phyloP scores from a whole-genome alignment of 2,113 vertebrate species.

The Chiloscyllium plagiosum region DNA sequence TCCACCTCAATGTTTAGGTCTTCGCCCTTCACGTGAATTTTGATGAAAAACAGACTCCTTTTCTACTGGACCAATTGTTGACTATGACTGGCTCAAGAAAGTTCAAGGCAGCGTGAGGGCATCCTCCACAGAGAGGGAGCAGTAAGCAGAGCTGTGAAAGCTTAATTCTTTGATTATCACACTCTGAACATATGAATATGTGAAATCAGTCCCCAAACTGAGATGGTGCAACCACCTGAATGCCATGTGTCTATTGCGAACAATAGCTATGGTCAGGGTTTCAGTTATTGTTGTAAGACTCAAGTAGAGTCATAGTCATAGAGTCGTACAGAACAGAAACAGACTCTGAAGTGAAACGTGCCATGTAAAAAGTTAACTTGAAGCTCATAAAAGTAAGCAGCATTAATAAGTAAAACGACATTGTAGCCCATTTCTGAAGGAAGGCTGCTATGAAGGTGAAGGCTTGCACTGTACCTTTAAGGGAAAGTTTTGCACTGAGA shows the following conservation, averaged over 20 bases:
- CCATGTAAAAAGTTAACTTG: not conserved
- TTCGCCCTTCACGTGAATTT: not conserved
- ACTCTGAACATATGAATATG: not conserved
- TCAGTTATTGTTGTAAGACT: not conserved
- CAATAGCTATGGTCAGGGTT: not conserved
- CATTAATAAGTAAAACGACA: not conserved
- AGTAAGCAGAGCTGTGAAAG: not conserved
- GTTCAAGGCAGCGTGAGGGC: not conserved
- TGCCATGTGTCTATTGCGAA: not conserved
- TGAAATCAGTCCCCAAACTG: not conserved
- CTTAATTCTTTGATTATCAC: not conserved
- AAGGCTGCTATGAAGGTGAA: not conserved
- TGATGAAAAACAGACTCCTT: not conserved
- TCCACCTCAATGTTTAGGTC: not conserved
- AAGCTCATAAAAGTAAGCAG: not conserved
- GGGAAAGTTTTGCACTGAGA: too few relatives aligned
- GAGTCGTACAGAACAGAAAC: too few relatives aligned
- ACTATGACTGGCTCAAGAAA: not conserved
- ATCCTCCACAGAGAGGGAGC: not conserved
- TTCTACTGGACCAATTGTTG: not conserved
- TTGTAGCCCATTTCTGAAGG: not conserved
- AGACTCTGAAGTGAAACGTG: not conserved
- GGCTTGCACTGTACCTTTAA: too few relatives aligned
- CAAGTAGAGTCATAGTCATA: not conserved
- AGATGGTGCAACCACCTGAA: too few relatives aligned